Evolutionary conservation across 2,113 vertebrate genomes (phyloP).

Genomic region (Podarcis muralis): DNA sequence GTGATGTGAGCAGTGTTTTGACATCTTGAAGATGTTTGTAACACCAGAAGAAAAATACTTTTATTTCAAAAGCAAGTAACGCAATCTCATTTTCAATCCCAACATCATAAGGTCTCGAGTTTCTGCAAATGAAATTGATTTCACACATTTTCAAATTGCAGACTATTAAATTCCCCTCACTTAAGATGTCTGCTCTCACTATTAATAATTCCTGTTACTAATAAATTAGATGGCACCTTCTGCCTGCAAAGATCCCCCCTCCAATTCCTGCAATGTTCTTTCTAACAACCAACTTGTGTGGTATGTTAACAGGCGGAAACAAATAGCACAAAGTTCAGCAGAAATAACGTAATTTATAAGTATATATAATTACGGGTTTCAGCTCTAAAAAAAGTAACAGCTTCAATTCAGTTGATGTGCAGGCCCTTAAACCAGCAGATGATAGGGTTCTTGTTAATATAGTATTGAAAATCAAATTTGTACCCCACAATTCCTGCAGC

Average conservation of each 20-base stretch:
- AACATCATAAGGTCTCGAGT: not conserved
- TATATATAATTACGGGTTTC: not conserved
- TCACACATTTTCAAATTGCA: slow-evolving; percentile 14
- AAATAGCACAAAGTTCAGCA: not conserved
- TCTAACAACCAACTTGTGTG: not conserved
- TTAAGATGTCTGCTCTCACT: not conserved
- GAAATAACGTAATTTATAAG: not conserved
- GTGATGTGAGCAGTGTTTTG: slow-evolving; percentile 3
- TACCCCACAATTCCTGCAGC: not conserved
- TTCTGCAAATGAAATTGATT: slow-evolving; percentile 14
- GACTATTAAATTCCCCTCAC: not conserved
- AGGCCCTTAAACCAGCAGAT: not conserved
- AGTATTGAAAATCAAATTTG: not conserved
- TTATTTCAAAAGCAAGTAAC: slow-evolving; percentile 12
- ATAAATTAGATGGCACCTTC: slow-evolving; percentile 2
- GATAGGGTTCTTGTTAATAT: too few species aligned
- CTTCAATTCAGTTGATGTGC: not conserved
- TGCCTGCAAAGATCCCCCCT: not conserved
- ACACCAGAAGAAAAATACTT: slow-evolving; percentile 7
- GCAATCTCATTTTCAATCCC: slow-evolving; percentile 17
- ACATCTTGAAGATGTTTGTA: not conserved
- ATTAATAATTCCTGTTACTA: slow-evolving; percentile 16
- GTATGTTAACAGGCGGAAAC: not conserved
- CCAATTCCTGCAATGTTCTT: not conserved
- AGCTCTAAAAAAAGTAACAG: not conserved